These are phyloP conservation scores for Halichoerus grypus DNA, from an alignment of 2,113 vertebrate species.

Conservation along the genomic window DNA sequence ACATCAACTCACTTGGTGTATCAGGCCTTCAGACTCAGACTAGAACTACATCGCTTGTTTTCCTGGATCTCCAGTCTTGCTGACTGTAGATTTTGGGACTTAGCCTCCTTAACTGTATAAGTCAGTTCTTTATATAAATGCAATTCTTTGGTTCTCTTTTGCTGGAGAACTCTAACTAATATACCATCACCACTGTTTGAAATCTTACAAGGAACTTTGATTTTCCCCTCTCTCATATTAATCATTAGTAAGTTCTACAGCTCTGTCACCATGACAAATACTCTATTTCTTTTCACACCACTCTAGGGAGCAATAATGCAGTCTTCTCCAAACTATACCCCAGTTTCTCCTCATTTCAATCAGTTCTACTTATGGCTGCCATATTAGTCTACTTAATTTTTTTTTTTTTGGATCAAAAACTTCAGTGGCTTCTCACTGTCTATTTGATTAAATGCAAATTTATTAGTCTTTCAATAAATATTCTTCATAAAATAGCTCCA, in stretches of 20 bases:
- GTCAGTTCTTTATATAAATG: background rate
- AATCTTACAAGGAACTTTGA: background rate
- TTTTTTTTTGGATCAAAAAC: background rate
- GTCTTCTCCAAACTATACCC: background rate
- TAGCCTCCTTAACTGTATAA: background rate
- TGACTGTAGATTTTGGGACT: background rate
- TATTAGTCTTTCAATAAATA: slow-evolving; percentile 16
- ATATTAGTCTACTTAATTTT: background rate
- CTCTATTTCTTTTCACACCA: background rate
- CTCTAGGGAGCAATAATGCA: background rate
- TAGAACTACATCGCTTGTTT: background rate
- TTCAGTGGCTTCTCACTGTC: background rate
- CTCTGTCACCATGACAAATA: background rate
- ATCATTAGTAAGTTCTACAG: background rate
- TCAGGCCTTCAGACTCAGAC: background rate
- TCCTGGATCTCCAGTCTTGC: background rate
- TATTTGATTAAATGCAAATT: slow-evolving; percentile 9
- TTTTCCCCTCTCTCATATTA: background rate
- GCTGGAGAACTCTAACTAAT: background rate
- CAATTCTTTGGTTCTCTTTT: background rate
- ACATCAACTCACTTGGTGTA: background rate
- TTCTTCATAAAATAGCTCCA: background rate
- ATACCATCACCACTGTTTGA: background rate
- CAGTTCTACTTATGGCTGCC: background rate
- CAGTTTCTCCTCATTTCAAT: background rate